phyloP scores from a whole-genome alignment of 2,888 invertebrate species.

The Drosophila borborema region DNA sequence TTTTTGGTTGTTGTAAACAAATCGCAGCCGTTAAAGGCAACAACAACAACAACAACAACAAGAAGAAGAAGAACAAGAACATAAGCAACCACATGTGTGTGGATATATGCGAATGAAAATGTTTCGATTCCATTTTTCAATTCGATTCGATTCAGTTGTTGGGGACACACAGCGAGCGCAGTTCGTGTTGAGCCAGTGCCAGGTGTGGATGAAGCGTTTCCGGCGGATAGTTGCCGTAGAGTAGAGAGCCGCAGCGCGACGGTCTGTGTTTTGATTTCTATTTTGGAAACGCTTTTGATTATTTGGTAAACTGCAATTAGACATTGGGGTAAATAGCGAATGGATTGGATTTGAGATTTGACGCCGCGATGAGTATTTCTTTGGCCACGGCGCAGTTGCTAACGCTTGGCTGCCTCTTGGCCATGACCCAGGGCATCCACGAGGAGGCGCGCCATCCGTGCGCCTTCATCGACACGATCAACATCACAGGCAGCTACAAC shows the following conservation, averaged over 20 bases:
- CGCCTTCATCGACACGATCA: slow-evolving; percentile 81
- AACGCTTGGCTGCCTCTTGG: slow-evolving; percentile 9
- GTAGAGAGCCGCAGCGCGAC: slow-evolving; percentile 1
- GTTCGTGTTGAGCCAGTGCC: slow-evolving; percentile 50
- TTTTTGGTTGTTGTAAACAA: slow-evolving; percentile 64
- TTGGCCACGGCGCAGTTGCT: slow-evolving; percentile 47
- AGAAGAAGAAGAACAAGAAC: too few relatives aligned
- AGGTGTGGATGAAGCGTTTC: slow-evolving; percentile 52
- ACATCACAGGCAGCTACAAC: slow-evolving; percentile 77
- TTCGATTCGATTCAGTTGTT: slow-evolving; percentile 18
- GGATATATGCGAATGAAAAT: slow-evolving; percentile 21
- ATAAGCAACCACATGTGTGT: slow-evolving; percentile 10
- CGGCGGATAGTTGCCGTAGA: slow-evolving; percentile 1
- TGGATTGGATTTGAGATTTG: neutral
- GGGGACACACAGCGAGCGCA: slow-evolving; percentile 15
- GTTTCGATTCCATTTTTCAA: slow-evolving; percentile 34
- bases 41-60: slow-evolving; percentile 14
- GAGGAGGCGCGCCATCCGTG: slow-evolving; percentile 78
- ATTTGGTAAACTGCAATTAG: slow-evolving; percentile 28
- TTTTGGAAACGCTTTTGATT: slow-evolving; percentile 13
- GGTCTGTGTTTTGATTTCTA: slow-evolving; percentile 16
- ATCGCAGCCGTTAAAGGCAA: slow-evolving; percentile 25
- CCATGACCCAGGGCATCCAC: slow-evolving; percentile 39
- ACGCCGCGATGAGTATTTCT: slow-evolving; percentile 32
- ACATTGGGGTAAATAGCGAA: slow-evolving; percentile 37